Percentiles rank a stretch among this genome's conserved stretches.
Conservation (phyloP, 2,888 invertebrate species). For the Spilarctia lutea region DNA sequence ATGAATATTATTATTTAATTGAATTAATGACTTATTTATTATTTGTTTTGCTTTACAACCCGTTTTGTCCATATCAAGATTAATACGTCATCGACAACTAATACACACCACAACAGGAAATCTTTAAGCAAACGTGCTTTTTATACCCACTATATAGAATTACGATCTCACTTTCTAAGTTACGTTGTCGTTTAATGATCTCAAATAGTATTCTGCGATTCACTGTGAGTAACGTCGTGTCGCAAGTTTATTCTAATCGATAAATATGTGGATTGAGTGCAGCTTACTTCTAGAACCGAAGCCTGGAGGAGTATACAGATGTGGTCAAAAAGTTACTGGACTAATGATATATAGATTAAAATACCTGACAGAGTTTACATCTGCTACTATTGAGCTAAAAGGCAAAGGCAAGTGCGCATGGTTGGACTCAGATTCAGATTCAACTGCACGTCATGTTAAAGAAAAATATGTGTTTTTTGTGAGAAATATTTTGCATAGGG, state of each 20-base stretch:
- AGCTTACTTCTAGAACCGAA: background rate
- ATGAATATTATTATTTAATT: too few relatives aligned
- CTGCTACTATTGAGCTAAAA: constrained; percentile 2
- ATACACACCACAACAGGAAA: background rate
- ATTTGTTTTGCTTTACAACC: too few relatives aligned
- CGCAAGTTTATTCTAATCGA: background rate
- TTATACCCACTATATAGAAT: background rate
- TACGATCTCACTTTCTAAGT: background rate
- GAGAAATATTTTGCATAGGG: background rate
- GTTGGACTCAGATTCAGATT: background rate
- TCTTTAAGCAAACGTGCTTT: background rate
- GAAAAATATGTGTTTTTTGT: constrained; percentile 3
- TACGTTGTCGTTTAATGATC: background rate
- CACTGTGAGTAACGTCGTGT: background rate
- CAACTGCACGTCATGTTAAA: background rate
- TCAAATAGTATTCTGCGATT: background rate
- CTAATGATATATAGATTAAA: constrained; percentile 1
- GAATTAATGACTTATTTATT: too few relatives aligned
- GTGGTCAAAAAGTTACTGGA: constrained; percentile 13
- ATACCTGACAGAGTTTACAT: background rate
- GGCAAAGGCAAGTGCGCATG: constrained; percentile 14
- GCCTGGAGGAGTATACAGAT: constrained; percentile 7
- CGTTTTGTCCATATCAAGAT: background rate
- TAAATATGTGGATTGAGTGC: constrained; percentile 15
- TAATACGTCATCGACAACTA: background rate